Conservation (phyloP, 2,888 invertebrate species). For the Trachelus stipa region DNA sequence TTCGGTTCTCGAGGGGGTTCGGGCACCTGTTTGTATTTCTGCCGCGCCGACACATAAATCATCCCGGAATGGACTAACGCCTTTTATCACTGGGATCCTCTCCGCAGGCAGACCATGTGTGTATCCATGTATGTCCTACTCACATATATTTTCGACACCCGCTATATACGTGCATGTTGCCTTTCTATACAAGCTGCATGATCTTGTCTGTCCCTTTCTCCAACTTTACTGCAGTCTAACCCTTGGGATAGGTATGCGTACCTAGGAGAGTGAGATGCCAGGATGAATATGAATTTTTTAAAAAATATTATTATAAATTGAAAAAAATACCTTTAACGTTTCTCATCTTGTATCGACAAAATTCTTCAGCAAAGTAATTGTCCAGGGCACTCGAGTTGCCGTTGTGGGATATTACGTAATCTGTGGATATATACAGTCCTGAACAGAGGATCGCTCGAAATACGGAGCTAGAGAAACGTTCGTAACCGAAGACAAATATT, state of each 20-base stretch:
- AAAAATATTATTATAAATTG: neutral
- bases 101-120: neutral
- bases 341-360: neutral
- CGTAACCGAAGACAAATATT: neutral
- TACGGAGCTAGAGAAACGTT: neutral
- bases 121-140: neutral
- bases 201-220: neutral
- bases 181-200: neutral
- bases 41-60: slow-evolving; percentile 59
- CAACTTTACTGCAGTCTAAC: neutral
- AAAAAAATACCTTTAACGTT: neutral
- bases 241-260: neutral
- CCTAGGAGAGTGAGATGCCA: neutral
- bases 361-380: neutral
- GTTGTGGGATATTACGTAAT: neutral
- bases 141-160: neutral
- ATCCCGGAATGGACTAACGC: slow-evolving; percentile 56
- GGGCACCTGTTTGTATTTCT: slow-evolving; percentile 62
- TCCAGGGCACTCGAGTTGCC: neutral
- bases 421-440: neutral
- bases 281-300: slow-evolving; percentile 5
- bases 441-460: neutral
- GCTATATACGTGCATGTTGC: neutral
- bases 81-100: slow-evolving; percentile 53
- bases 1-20: slow-evolving; percentile 45